Percentiles rank a stretch among this genome's conserved stretches.
phyloP scores from a whole-genome alignment of 2,797 vertebrate species.

The Sorex maritimensis region DNA sequence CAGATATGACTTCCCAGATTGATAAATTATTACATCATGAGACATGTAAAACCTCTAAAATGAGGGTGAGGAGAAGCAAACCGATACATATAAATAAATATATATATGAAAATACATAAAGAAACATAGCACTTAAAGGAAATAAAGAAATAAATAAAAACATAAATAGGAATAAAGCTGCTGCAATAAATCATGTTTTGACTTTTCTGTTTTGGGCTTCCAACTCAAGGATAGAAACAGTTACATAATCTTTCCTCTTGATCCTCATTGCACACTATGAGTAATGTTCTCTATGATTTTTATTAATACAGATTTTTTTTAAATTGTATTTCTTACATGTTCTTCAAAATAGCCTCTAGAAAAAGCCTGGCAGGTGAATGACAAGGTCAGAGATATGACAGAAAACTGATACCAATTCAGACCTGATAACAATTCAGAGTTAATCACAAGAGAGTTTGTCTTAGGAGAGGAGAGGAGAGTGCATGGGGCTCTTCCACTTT shows the following conservation, averaged over 20 bases:
- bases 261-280: background rate
- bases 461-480: background rate
- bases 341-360: constrained; percentile 17
- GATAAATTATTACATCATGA: background rate
- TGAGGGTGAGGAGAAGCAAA: background rate
- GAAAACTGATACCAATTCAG: constrained; percentile 21
- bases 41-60: background rate
- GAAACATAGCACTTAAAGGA: no score
- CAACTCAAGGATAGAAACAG: background rate
- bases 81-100: background rate
- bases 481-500: background rate
- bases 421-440: constrained; percentile 1
- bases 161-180: background rate
- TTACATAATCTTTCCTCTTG: background rate
- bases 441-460: background rate
- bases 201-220: background rate
- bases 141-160: no score
- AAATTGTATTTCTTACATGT: background rate
- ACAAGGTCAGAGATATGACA: background rate
- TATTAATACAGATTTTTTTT: background rate
- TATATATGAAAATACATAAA: no score
- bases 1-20: background rate
- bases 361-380: background rate
- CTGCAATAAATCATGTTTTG: background rate
- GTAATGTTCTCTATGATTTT: background rate